phyloP scores from a whole-genome alignment of 2,888 invertebrate genomes.

The Agelastica alni region DNA sequence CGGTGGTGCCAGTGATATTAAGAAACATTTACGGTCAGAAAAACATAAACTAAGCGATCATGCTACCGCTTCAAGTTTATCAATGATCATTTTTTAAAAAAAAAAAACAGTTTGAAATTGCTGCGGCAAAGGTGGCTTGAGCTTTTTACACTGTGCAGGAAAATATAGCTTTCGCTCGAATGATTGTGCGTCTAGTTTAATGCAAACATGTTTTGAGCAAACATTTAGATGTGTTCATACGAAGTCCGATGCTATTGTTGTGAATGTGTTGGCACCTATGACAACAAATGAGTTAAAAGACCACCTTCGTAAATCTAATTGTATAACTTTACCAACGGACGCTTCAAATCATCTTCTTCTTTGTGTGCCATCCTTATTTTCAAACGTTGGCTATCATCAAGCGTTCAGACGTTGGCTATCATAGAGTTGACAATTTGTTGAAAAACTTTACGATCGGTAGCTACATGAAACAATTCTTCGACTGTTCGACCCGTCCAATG shows the following conservation, averaged over 20 bases:
- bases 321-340: background rate
- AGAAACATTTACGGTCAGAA: background rate
- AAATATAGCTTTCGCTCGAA: background rate
- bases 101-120: background rate
- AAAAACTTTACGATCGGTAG: too few species aligned
- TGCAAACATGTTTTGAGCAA: background rate
- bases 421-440: too few species aligned
- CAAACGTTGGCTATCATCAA: too few species aligned
- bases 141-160: background rate
- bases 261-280: background rate
- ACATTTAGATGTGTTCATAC: slow-evolving; percentile 39
- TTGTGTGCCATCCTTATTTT: too few species aligned
- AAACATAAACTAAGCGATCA: background rate
- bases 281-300: background rate
- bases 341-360: background rate
- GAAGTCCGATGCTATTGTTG: slow-evolving; percentile 38
- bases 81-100: too few species aligned
- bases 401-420: too few species aligned
- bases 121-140: background rate
- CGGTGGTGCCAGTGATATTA: background rate
- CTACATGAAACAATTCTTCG: too few species aligned
- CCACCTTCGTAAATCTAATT: background rate
- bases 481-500: too few species aligned
- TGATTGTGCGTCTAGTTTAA: background rate
- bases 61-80: background rate